Evolutionary conservation across 2,797 vertebrate species (phyloP).

Genomic region (Sciurus vulgaris): DNA sequence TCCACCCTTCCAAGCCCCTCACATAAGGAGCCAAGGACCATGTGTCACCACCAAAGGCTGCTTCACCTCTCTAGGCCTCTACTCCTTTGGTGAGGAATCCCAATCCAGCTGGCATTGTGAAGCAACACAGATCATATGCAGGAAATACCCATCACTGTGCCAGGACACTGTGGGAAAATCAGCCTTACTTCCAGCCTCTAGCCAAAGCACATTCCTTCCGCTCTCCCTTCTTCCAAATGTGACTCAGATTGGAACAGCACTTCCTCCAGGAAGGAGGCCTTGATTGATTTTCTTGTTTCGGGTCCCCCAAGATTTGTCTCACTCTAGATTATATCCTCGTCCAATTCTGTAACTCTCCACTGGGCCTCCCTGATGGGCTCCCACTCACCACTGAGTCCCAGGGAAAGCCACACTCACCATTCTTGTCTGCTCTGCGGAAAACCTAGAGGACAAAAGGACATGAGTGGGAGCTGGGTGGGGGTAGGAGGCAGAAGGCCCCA

Average conservation of each 20-base stretch:
- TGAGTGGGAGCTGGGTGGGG: not conserved
- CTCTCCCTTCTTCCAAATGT: not conserved
- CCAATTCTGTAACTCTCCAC: not conserved
- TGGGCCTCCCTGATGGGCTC: not conserved
- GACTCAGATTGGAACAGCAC: not conserved
- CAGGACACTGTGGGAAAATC: not conserved
- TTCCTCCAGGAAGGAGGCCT: constrained; percentile 12
- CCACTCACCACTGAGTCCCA: not conserved
- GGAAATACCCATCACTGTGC: not conserved
- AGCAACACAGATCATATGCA: not conserved
- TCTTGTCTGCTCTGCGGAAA: constrained; percentile 98
- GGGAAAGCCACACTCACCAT: constrained; percentile 91
- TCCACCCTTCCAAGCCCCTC: not conserved
- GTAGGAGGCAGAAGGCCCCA: not conserved
- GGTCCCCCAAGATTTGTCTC: not conserved
- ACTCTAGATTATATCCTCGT: not conserved
- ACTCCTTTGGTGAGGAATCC: not conserved
- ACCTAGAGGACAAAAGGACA: constrained; percentile 91
- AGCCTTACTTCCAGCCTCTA: not conserved
- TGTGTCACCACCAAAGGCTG: not conserved
- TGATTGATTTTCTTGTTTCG: not conserved
- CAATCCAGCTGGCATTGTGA: not conserved
- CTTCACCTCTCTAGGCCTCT: constrained; percentile 2
- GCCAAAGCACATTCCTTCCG: not conserved
- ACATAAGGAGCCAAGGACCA: not conserved